phyloP scores from a whole-genome alignment of 2,113 vertebrate species.

The Glaucidium brasilianum region DNA sequence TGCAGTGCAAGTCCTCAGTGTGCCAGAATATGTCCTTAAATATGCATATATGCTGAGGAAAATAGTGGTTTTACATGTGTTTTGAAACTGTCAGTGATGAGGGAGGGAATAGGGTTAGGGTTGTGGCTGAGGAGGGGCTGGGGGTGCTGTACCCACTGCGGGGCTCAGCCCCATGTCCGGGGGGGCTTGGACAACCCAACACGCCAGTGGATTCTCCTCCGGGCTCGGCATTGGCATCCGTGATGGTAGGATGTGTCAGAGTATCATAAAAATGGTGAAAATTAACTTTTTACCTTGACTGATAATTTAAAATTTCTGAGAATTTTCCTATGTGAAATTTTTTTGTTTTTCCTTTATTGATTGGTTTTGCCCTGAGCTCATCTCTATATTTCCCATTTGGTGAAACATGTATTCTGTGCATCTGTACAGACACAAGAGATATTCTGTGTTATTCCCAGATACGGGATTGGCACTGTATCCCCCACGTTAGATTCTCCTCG shows the following conservation, averaged over 20 bases:
- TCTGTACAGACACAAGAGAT: not conserved
- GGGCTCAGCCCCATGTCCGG: not conserved
- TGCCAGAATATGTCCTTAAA: not conserved
- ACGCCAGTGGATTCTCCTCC: fast-evolving
- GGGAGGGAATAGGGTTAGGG: not conserved
- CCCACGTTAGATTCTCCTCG: not conserved
- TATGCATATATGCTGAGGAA: not conserved
- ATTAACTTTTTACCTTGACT: not conserved
- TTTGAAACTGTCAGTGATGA: constrained; percentile 28
- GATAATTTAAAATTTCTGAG: no score
- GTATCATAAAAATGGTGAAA: not conserved
- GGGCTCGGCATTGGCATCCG: fast-evolving
- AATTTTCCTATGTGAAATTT: not conserved
- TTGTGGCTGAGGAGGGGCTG: not conserved
- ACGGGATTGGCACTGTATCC: not conserved
- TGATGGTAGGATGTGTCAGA: fast-evolving
- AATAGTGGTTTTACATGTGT: not conserved
- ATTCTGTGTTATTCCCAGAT: not conserved
- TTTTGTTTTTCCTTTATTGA: not conserved
- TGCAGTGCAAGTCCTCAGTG: not conserved
- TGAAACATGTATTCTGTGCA: not conserved
- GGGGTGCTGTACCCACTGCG: fast-evolving
- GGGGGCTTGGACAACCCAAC: fast-evolving
- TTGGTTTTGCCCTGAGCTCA: not conserved
- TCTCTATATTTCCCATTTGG: not conserved